A percentile compares a stretch with the other conserved stretches of the same genome.
Evolutionary conservation across 2,888 invertebrate genomes (phyloP).

Genomic region (Maniola hyperantus): DNA sequence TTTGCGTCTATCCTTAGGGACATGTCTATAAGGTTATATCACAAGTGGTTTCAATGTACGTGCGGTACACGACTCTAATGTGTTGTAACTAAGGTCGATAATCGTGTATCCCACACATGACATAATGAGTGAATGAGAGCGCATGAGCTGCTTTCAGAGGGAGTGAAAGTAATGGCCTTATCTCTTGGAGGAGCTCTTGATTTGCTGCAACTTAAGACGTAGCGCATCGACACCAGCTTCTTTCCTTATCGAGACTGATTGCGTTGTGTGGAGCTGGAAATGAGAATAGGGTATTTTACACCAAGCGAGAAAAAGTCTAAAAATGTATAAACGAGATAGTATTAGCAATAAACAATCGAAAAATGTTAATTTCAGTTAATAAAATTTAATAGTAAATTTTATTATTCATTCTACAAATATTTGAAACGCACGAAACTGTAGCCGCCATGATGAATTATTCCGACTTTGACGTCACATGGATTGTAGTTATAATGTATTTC

Average conservation of each 20-base stretch:
- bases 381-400: no score
- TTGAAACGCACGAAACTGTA: no score
- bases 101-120: conserved; percentile 30
- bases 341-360: no score
- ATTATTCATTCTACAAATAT: no score
- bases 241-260: conserved; percentile 66
- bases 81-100: conserved; percentile 14
- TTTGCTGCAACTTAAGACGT: conserved; percentile 78
- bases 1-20: conserved; percentile 9
- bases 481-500: no score
- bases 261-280: conserved; percentile 70
- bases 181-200: conserved; percentile 80
- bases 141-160: conserved; percentile 16
- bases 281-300: no score
- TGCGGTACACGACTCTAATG: conserved; percentile 24
- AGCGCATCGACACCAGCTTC: conserved; percentile 76
- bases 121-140: conserved; percentile 34
- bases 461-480: no score
- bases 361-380: no score
- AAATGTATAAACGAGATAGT: no score
- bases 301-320: no score
- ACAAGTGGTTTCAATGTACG: conserved; percentile 30
- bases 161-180: conserved; percentile 50
- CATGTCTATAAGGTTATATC: conserved; percentile 30
- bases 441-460: no score